Evolutionary conservation across 2,797 vertebrate species (phyloP).

Genomic region (Phoxinus dragarum): DNA sequence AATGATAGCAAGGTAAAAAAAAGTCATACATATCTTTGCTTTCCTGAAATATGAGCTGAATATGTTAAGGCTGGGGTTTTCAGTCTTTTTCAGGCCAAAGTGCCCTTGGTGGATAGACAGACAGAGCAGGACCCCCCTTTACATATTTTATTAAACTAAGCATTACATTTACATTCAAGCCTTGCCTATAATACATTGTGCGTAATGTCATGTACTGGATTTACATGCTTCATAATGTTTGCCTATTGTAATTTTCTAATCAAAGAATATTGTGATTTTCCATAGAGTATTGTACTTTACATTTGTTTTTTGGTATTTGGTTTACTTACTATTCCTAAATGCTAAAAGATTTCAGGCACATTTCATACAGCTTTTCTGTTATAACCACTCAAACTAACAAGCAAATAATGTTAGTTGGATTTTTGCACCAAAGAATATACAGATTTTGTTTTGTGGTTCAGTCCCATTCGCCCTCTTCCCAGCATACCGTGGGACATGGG

Average conservation of each 20-base stretch:
- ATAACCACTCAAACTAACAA: not conserved
- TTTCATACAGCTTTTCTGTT: not conserved
- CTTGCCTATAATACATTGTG: not conserved
- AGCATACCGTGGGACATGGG: not conserved
- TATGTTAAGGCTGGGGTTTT: not conserved
- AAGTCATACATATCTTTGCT: not conserved
- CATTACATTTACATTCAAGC: not conserved
- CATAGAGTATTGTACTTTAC: not conserved
- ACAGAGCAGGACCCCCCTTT: not conserved
- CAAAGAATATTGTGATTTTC: not conserved
- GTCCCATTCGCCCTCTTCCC: not conserved
- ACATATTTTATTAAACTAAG: not conserved
- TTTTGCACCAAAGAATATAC: not conserved
- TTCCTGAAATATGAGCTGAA: not conserved
- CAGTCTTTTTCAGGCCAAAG: not conserved
- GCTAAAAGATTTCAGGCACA: not conserved
- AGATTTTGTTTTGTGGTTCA: not conserved
- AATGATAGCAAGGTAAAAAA: not conserved
- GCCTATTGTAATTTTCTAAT: not conserved
- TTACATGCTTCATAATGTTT: not conserved
- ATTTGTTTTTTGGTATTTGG: not conserved
- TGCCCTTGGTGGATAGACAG: not conserved
- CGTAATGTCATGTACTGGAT: not conserved
- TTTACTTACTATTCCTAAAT: not conserved
- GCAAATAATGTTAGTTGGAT: not conserved